phyloP scores from a whole-genome alignment of 1,140 invertebrate species.

The Kradibia gibbosae region DNA sequence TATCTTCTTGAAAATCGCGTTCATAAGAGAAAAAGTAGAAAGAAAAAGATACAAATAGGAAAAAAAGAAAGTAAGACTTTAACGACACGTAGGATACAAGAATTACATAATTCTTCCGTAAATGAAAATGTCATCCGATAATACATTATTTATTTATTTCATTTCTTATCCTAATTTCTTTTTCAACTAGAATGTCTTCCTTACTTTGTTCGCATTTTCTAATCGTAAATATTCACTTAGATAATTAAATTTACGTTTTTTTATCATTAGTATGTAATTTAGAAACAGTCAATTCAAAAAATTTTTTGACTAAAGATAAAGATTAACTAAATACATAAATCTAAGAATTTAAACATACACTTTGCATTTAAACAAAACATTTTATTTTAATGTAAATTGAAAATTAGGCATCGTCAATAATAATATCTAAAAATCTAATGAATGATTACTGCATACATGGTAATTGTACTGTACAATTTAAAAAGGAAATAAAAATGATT shows the following conservation, averaged over 20 bases:
- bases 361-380: no score
- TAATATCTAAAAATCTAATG: no score
- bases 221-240: neutral
- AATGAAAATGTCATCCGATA: neutral
- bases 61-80: neutral
- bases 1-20: slow-evolving; percentile 61
- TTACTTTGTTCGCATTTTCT: neutral
- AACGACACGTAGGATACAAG: neutral
- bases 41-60: neutral
- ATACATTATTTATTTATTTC: neutral
- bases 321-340: no score
- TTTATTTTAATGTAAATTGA: no score
- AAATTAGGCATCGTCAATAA: no score
- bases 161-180: slow-evolving; percentile 29
- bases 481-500: no score
- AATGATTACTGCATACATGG: no score
- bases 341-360: no score
- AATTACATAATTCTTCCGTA: neutral
- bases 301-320: no score
- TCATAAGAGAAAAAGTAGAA: no score
- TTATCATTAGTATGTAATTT: no score
- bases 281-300: neutral
- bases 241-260: neutral
- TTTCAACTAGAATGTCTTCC: slow-evolving; percentile 1
- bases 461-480: no score